Evolutionary conservation across 2,888 invertebrate species (phyloP), one percentile per base, ranked within the genome.

Genomic region (Drosophila subquinaria): DNA sequence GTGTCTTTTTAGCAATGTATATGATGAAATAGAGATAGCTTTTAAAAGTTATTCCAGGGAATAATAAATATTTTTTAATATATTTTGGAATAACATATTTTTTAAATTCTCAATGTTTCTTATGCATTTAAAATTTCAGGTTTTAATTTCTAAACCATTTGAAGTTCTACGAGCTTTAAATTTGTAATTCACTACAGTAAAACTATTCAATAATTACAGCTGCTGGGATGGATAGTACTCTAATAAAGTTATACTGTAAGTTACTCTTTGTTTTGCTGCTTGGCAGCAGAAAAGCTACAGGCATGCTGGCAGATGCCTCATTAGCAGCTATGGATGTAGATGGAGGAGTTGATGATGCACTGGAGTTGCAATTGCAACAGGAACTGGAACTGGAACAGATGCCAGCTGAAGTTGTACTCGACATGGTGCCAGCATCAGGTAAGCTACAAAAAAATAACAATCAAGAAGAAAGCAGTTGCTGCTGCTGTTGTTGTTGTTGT

Each of bases 391-490:
- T 4, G 40, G 48, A 57, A 13, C 52, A 52, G 17, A 61, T 69
- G 68, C 55, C 65, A n/a, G 85, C 70, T 23, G 67, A 81, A 59
- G 66, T 51, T 50, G 59, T 82, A 20, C 47, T 82, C 60, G 75
- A 73, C 50, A 65, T 60, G 70, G 48, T 81, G 69, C 72, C 86
- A 30, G 69, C 72, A 40, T 59, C 81, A 86, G 85, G 85, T 88
- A 69, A 79, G 82, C 53, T 40, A 27, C 27, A 33, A 27, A 61
- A 9, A 45, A 15, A 27, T 10, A 55, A 43, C 43, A 33, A 55
- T 33, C 33, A 33, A 33, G 20, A 33, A 20, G 10, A 33, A 33
- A 4, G 0, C 9, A 13, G 20, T 56, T n/a, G n/a, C n/a, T n/a
- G n/a, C n/a, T n/a, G n/a, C n/a, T n/a, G n/a, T n/a, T 45, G 8